Conservation (phyloP, 2,113 vertebrate genomes). For the Engystomops pustulosus region DNA sequence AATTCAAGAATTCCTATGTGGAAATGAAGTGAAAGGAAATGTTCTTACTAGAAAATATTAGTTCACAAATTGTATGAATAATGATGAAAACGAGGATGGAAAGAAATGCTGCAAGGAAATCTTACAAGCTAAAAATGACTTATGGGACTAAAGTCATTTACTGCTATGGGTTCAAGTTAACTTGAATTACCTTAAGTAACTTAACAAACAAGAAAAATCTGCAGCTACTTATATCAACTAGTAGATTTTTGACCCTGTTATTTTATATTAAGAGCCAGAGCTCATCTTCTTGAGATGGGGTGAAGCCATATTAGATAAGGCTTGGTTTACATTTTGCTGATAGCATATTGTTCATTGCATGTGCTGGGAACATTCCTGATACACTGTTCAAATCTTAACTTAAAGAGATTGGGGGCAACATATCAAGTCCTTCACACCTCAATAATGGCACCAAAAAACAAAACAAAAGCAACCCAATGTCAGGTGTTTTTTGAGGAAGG, state of each 20-base stretch:
- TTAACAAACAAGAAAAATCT: not conserved
- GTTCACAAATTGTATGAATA: constrained; percentile 25
- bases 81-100: not conserved
- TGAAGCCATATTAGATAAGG: too few relatives aligned
- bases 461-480: too few relatives aligned
- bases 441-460: too few relatives aligned
- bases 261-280: not conserved
- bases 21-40: constrained; percentile 24
- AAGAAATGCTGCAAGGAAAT: not conserved
- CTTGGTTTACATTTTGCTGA: too few relatives aligned
- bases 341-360: too few relatives aligned
- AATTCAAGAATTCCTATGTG: constrained; percentile 22
- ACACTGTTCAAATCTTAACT: too few relatives aligned
- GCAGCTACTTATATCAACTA: not conserved
- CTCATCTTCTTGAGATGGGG: not conserved
- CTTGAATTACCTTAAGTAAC: not conserved
- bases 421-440: too few relatives aligned
- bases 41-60: constrained; percentile 19
- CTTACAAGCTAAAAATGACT: not conserved
- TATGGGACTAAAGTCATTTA: not conserved
- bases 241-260: not conserved
- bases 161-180: not conserved
- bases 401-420: too few relatives aligned
- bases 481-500: too few relatives aligned
- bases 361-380: too few relatives aligned